A percentile compares a stretch with the other conserved stretches of the same genome.
Conservation (phyloP, 2,797 vertebrate species). For the Poeciliopsis infans region DNA sequence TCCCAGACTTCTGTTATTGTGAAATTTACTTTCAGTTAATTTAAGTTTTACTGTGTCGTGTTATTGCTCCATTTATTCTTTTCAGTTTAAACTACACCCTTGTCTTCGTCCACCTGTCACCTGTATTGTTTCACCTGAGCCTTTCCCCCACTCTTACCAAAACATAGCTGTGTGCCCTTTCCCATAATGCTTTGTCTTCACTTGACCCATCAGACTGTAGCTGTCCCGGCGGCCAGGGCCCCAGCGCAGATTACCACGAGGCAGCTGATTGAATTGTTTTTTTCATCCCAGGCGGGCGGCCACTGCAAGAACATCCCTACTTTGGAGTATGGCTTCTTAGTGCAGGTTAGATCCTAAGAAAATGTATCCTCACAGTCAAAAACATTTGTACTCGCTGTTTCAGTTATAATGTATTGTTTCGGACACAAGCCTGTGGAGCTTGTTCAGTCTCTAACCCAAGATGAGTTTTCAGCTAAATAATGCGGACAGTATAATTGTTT, state of each 20-base stretch:
- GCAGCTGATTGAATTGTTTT: slow-evolving; percentile 91
- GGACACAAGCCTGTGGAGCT: neutral
- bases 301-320: slow-evolving; percentile 99
- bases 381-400: neutral
- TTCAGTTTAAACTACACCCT: slow-evolving; percentile 44
- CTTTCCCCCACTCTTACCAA: slow-evolving; percentile 58
- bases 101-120: slow-evolving; percentile 49
- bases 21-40: neutral
- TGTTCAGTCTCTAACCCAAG: neutral
- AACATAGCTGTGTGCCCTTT: slow-evolving; percentile 73
- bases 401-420: neutral
- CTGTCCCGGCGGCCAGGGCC: slow-evolving; percentile 86
- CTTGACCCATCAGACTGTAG: slow-evolving; percentile 89
- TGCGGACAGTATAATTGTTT: neutral
- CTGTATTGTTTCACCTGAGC: slow-evolving; percentile 64
- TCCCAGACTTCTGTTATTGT: neutral
- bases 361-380: slow-evolving; percentile 7
- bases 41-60: neutral
- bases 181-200: slow-evolving; percentile 88
- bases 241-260: slow-evolving; percentile 89
- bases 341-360: slow-evolving; percentile 85
- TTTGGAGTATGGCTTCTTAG: slow-evolving; percentile 97
- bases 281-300: slow-evolving; percentile 91
- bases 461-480: neutral
- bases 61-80: neutral